phyloP scores from a whole-genome alignment of 1,140 invertebrate genomes.

The Drosophila kanapiae region DNA sequence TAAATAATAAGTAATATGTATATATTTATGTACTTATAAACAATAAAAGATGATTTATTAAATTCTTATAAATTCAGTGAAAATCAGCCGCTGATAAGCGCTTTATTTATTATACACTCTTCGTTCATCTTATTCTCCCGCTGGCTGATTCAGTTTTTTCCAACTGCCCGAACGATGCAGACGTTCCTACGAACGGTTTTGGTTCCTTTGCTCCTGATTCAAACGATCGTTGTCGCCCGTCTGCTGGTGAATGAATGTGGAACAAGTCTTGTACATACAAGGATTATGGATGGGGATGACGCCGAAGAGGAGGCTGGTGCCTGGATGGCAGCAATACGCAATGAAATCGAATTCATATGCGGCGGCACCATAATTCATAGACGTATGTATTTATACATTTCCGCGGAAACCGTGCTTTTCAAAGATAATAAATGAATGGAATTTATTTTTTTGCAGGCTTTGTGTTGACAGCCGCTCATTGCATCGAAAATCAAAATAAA shows the following conservation, averaged over 20 bases:
- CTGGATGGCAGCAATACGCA: slow-evolving; percentile 16
- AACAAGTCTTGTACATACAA: fast-evolving
- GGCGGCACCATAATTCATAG: slow-evolving; percentile 19
- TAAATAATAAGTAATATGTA: too few relatives aligned
- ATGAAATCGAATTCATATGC: neutral
- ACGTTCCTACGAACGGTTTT: neutral
- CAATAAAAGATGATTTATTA: too few relatives aligned
- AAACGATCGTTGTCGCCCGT: too few relatives aligned
- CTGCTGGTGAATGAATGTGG: neutral
- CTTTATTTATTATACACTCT: too few relatives aligned
- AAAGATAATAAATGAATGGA: neutral
- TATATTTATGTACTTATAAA: too few relatives aligned
- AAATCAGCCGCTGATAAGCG: neutral
- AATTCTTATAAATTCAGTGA: too few relatives aligned
- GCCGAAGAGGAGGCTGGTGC: neutral
- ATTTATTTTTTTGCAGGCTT: neutral
- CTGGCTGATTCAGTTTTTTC: neutral
- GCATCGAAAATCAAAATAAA: neutral
- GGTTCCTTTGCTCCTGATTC: neutral
- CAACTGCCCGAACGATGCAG: neutral
- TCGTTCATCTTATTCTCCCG: neutral
- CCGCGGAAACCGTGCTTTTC: neutral
- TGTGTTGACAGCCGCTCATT: slow-evolving; percentile 30
- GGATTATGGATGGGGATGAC: neutral
- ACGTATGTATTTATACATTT: slow-evolving; percentile 2